These are phyloP conservation scores for Habrosyne pyritoides DNA, from an alignment of 2,888 invertebrate genomes.

Conservation along the genomic window DNA sequence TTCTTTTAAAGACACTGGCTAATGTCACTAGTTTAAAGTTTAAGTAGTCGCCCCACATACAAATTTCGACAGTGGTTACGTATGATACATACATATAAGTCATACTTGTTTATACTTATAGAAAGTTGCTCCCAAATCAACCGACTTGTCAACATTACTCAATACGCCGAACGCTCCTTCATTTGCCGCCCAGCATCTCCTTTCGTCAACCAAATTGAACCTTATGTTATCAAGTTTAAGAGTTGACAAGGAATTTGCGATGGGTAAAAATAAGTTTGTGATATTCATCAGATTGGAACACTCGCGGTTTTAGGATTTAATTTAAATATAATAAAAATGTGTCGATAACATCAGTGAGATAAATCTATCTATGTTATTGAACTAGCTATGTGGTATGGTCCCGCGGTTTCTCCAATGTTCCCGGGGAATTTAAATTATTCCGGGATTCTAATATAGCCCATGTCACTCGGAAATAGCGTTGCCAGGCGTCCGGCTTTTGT, in stretches of 20 bases:
- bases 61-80: constrained; percentile 60
- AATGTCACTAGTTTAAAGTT: constrained; percentile 20
- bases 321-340: constrained; percentile 49
- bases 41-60: constrained; percentile 32
- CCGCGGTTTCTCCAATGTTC: too few relatives aligned
- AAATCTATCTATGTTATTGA: too few relatives aligned
- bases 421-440: too few relatives aligned
- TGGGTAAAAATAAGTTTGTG: background rate
- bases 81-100: constrained; percentile 47
- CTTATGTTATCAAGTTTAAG: constrained; percentile 11
- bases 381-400: too few relatives aligned
- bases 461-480: too few relatives aligned
- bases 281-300: constrained; percentile 38
- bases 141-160: constrained; percentile 70
- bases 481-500: too few relatives aligned
- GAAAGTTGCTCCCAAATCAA: constrained; percentile 78
- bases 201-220: constrained; percentile 13
- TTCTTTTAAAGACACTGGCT: too few relatives aligned
- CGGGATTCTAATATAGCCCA: too few relatives aligned
- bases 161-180: constrained; percentile 42
- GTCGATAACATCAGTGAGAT: constrained; percentile 30
- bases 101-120: constrained; percentile 68
- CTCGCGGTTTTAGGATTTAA: constrained; percentile 43
- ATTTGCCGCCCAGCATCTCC: constrained; percentile 24
- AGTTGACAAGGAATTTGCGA: background rate